Evolutionary conservation across 1,140 invertebrate genomes (phyloP), one percentile per base, ranked within the genome.

Genomic region (Camponotus vicinus): DNA sequence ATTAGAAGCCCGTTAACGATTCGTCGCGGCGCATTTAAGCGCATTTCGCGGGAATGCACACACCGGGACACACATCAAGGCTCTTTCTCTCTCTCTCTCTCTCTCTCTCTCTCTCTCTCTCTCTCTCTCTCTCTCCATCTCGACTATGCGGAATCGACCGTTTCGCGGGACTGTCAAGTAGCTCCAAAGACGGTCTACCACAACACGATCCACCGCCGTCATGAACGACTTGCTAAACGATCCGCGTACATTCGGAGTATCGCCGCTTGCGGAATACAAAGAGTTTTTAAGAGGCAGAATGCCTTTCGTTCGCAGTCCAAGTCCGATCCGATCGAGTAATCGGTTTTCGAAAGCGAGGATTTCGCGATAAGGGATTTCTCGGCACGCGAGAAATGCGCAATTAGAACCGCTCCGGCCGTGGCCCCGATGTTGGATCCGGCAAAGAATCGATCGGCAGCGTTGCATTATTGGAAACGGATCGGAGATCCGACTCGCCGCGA

Each of bases 1-100:
- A 83, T 83, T 83, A 83, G 40, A 83, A 83, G 79, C 69, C 69
- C 69, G 79, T 83, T 83, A 83, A 83, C 69, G 79, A 83, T 83
- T 75, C 69, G 69, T 83, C 67, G 69, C 55, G 40, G 69, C n/a
- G 69, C 13, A 13, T 61, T 75, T 83, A 73, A 75, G n/a, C 57
- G 79, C 79, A 75, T 83, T 75, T 83, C 79, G 71, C 69, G 59
- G 67, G 67, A 82, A 73, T 82, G 52, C 27, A 27, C 27, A 27
- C 27, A 27, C 27, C 66, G 34, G 49, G 15, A 32, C 66, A 57
- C 66, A 42, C 78, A 18, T 27, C 18, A 11, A 13, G 3, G 3
- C 37, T 18, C 45, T 18, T 15, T 34, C 15, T 52, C 4, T 55
- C 63, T 37, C 78, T 61, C 21, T 21, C 21, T 21, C 21, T 21